These are phyloP conservation scores for Sericinus montela DNA, from an alignment of 2,888 invertebrate genomes.

Conservation along the genomic window DNA sequence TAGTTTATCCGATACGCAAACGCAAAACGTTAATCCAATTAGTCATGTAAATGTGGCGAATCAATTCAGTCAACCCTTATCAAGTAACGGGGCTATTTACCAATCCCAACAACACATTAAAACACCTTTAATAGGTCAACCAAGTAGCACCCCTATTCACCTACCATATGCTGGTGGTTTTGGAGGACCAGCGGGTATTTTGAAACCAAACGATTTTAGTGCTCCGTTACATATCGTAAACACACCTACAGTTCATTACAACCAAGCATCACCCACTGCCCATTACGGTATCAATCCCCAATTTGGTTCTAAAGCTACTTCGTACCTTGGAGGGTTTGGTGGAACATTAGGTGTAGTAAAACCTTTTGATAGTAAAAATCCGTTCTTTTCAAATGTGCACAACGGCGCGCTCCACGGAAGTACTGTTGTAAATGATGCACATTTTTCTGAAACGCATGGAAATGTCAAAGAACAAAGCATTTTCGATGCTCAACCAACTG, in stretches of 20 bases:
- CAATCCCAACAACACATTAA: conserved; percentile 4
- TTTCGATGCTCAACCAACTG: conserved; percentile 24
- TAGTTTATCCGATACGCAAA: neutral
- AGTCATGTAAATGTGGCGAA: neutral
- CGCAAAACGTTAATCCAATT: conserved; percentile 1
- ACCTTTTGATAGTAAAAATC: conserved; percentile 54
- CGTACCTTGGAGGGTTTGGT: conserved; percentile 64
- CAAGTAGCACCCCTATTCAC: conserved; percentile 17
- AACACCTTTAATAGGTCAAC: neutral
- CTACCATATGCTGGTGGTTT: conserved; percentile 43
- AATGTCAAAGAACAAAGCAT: conserved; percentile 19
- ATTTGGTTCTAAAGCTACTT: conserved; percentile 43
- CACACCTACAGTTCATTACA: neutral
- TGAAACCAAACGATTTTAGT: conserved; percentile 47
- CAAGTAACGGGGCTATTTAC: neutral
- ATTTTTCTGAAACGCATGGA: conserved; percentile 12
- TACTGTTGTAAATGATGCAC: conserved; percentile 15
- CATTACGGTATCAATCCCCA: conserved; percentile 21
- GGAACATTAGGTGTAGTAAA: conserved; percentile 64
- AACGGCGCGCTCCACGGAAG: neutral
- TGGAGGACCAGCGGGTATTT: conserved; percentile 44
- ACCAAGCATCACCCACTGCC: conserved; percentile 11
- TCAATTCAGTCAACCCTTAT: conserved; percentile 1
- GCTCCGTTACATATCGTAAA: conserved; percentile 20
- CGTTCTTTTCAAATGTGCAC: neutral